Evolutionary conservation across 2,888 invertebrate genomes (phyloP), one percentile per base, ranked within the genome.

Genomic region (Epinotia bilunana): DNA sequence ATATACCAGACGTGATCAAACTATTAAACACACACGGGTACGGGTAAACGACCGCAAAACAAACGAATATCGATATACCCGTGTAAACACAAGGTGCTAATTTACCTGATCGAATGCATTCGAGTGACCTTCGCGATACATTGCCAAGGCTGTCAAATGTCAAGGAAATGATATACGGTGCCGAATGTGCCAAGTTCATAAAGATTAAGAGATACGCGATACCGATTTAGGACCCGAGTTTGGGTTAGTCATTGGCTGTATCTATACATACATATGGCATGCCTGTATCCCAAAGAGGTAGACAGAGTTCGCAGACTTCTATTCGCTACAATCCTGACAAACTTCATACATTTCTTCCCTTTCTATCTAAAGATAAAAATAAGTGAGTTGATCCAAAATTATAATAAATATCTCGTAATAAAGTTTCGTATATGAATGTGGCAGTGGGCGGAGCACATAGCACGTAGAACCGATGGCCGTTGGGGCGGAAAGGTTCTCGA

Each of bases 21-120:
- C 16, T 49, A 49, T n/a, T 49, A 16, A 53, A 53, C 53, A 64
- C 64, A 16, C 46, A 49, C 39, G 33, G 83, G 85, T 87, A 49
- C 39, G 33, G 84, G 85, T 87, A 71, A 84, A 83, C 76, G 85
- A 82, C 86, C 88, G 82, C 79, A 80, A 80, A 82, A 79, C 86
- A 88, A 88, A 88, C 84, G 85, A 83, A 85, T 78, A 72, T 80
- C 81, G 82, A 83, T 86, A 83, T 79, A 78, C 81, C 58, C 49
- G 57, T 69, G 77, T 79, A 83, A 80, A 86, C 85, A 83, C 81
- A 83, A 85, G 87, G 88, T 85, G 88, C 84, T 88, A 89, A 90
- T 88, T 88, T 88, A 89, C 88, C 88, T 87, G 88, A 88, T 82
- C 87, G 82, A 79, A 80, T 79, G 77, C 82, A 80, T 80, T 83